Base-by-base conservation (phyloP, 2,888 invertebrate genomes). In the Sarcophaga rosellei region DNA sequence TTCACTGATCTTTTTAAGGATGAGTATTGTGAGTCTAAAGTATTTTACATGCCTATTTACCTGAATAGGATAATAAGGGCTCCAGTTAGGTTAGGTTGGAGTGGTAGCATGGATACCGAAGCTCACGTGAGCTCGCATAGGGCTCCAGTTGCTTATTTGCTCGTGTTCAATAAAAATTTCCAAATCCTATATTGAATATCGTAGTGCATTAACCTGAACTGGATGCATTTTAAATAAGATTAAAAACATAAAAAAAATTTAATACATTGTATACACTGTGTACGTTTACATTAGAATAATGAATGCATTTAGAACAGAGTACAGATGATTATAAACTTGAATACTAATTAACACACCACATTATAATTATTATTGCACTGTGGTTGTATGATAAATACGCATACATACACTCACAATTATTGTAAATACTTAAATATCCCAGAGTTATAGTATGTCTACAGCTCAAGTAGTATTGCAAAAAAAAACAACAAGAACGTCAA, bases 301-400 rank as follows among this genome's bases (percentile, higher is more conserved):
- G 80, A 82, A 88, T 88, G 85, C 85, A 88, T 88, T 85, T 81
- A 77, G 88, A 88, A 84, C 87, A 88, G 35, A 84, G 80, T 80
- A 79, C 85, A 84, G 87, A 83, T 87, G 87, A 88, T 88, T 88
- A 74, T 69, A 77, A 68, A 76, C 69, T 84, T 81, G 87, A 73
- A 88, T 88, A 87, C 77, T 83, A 88, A 84, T 84, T 81, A 79
- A 72, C 81, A 84, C 81, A 70, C 79, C 65, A 74, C 74, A 74
- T 74, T 35, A 10, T 35, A 35, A 35, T 35, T 8, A 8, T 8
- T 35, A 35, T 35, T 35, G 35, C 35, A 8, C 35, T 35, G 10
- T 35, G 35, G 35, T 1, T 35, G 35, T 10, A 35, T 35, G 35
- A 35, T 35, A 35, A 35, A 35, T 35, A 35, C 35, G 44, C 21